These are phyloP conservation scores for Micoletzkya japonica DNA, from an alignment of 2,888 invertebrate species.

Conservation along the genomic window DNA sequence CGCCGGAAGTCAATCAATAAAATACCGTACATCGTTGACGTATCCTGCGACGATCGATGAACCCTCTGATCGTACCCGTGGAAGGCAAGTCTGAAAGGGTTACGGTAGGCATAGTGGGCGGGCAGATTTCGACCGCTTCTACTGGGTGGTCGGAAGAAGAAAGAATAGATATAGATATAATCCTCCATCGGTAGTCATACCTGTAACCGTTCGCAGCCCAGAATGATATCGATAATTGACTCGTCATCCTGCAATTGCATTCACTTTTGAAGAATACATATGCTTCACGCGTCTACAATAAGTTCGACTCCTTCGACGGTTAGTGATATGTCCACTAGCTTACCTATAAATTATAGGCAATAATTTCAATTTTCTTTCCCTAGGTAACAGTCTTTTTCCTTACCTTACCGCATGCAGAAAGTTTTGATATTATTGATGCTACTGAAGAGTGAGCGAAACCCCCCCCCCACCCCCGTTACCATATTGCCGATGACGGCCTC, in stretches of 20 bases:
- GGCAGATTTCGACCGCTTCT: too few relatives aligned
- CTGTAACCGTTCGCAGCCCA: conserved; percentile 81
- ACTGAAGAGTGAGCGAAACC: too few relatives aligned
- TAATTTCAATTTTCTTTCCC: too few relatives aligned
- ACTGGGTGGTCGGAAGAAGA: background rate
- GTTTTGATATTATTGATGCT: conserved; percentile 15
- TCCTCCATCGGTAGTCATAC: conserved; percentile 68
- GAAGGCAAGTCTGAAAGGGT: conserved; percentile 18
- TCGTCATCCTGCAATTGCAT: conserved; percentile 73
- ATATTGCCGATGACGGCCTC: conserved; percentile 47
- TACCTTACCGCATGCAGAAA: background rate
- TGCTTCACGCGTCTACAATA: too few relatives aligned
- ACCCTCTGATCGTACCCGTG: conserved; percentile 20
- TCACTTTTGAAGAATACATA: too few relatives aligned
- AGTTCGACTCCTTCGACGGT: too few relatives aligned
- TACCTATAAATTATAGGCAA: too few relatives aligned
- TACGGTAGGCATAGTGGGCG: too few relatives aligned
- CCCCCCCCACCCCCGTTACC: too few relatives aligned
- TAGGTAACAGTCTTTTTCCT: too few relatives aligned
- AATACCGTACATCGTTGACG: conserved; percentile 18
- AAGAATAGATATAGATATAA: background rate
- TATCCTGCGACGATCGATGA: conserved; percentile 13
- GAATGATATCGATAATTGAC: conserved; percentile 80
- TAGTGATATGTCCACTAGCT: too few relatives aligned
- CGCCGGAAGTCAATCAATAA: background rate